Conservation (phyloP, 92 coral and sea anemone genomes). For the Plumapathes pennacea region DNA sequence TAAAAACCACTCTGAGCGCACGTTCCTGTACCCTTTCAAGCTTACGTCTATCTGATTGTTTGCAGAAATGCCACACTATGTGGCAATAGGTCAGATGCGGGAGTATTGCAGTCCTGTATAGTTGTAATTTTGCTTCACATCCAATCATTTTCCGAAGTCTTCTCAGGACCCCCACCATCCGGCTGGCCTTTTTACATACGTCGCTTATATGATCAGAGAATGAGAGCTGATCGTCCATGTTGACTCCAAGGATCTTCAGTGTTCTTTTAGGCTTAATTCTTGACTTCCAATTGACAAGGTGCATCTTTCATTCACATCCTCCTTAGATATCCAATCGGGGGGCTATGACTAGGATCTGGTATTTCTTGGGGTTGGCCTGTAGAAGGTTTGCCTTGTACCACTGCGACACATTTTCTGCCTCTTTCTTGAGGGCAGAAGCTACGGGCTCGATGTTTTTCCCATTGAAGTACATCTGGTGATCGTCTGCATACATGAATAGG, state of each 20-base stretch:
- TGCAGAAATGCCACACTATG: slow-evolving; percentile 9
- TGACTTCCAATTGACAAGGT: neutral
- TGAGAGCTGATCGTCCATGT: slow-evolving; percentile 4
- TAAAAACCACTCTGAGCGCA: slow-evolving; percentile 5
- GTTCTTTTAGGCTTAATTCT: neutral
- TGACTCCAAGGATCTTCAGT: slow-evolving; percentile 20
- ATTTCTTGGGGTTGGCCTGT: too few relatives aligned
- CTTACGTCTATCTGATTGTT: slow-evolving; percentile 21
- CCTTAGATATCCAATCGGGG: neutral
- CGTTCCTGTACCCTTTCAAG: slow-evolving; percentile 17
- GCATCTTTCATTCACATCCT: neutral
- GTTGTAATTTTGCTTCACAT: slow-evolving; percentile 1
- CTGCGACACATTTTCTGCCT: slow-evolving; percentile 4
- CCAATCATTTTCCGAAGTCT: slow-evolving; percentile 5
- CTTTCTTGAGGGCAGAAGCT: neutral
- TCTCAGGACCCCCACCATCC: slow-evolving; percentile 9
- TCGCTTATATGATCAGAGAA: slow-evolving; percentile 4
- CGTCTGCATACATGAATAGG: slow-evolving; percentile 29
- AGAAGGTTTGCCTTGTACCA: slow-evolving; percentile 7
- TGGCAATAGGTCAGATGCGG: slow-evolving; percentile 18
- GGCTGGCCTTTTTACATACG: slow-evolving; percentile 19
- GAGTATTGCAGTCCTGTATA: slow-evolving; percentile 3
- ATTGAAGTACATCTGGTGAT: slow-evolving; percentile 12
- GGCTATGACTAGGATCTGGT: neutral
- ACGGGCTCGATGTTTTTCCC: neutral